phyloP scores from a whole-genome alignment of 2,113 vertebrate genomes.

The Cyanistes caeruleus region DNA sequence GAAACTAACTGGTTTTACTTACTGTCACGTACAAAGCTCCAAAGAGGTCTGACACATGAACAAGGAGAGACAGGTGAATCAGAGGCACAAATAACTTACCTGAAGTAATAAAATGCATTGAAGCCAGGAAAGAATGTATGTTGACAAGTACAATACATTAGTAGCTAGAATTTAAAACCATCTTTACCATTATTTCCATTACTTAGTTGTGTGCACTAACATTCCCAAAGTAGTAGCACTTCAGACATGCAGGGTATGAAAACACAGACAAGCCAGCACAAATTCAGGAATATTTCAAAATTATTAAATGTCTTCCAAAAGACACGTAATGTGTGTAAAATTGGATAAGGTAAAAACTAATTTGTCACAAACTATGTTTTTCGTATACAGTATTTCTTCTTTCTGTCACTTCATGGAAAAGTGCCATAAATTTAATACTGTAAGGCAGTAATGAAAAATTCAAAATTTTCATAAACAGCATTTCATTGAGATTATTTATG shows the following conservation, averaged over 20 bases:
- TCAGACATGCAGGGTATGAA: background rate
- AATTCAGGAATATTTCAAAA: background rate
- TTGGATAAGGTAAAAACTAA: background rate
- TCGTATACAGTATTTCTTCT: background rate
- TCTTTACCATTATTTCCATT: background rate
- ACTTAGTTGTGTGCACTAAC: background rate
- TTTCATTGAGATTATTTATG: slow-evolving; percentile 34
- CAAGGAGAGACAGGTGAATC: background rate
- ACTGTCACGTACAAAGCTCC: background rate
- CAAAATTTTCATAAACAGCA: background rate
- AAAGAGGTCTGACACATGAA: background rate
- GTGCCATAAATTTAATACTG: background rate
- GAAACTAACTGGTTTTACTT: background rate
- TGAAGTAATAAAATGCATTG: background rate
- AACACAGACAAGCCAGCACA: background rate
- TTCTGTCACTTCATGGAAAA: background rate
- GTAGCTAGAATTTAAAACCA: background rate
- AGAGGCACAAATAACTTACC: background rate
- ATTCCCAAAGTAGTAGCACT: background rate
- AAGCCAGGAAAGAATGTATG: background rate
- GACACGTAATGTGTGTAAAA: background rate
- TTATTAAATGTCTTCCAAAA: background rate
- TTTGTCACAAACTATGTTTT: background rate
- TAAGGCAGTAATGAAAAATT: background rate
- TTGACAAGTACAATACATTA: background rate